Evolutionary conservation across 1,140 invertebrate species (phyloP).

Genomic region (Sitodiplosis mosellana): DNA sequence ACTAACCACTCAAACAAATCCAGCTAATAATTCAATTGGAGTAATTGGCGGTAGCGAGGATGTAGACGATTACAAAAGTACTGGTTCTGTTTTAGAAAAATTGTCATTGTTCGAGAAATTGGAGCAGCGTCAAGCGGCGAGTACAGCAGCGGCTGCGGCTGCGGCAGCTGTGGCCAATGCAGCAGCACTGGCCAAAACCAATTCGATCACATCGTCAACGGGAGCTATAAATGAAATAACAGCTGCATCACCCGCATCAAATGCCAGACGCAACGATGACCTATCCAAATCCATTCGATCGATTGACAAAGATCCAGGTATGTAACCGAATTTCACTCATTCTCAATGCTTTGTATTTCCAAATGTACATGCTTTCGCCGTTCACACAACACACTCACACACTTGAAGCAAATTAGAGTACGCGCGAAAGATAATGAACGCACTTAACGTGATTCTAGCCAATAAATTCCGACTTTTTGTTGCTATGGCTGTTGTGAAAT

Average conservation of each 20-base stretch:
- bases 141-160: background rate
- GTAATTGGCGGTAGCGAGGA: no score
- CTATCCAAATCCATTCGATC: constrained; percentile 2
- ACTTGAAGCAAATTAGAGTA: no score
- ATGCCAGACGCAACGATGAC: background rate
- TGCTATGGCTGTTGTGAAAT: no score
- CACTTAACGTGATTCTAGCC: no score
- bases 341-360: no score
- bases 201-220: constrained; percentile 1
- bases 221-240: constrained; percentile 1
- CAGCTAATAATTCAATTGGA: background rate
- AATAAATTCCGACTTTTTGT: no score
- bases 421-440: no score
- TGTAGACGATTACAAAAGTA: background rate
- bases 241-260: background rate
- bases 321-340: background rate
- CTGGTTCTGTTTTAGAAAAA: constrained; percentile 22
- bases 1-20: background rate
- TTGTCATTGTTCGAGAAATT: constrained; percentile 25
- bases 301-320: constrained; percentile 5
- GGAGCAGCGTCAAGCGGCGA: constrained; percentile 6
- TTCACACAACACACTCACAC: no score
- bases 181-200: constrained; percentile 9
- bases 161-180: background rate
- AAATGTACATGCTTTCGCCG: no score